A percentile compares a stretch with the other conserved stretches of the same genome.
phyloP scores from a whole-genome alignment of 2,113 vertebrate genomes.

The Barnardius zonarius region DNA sequence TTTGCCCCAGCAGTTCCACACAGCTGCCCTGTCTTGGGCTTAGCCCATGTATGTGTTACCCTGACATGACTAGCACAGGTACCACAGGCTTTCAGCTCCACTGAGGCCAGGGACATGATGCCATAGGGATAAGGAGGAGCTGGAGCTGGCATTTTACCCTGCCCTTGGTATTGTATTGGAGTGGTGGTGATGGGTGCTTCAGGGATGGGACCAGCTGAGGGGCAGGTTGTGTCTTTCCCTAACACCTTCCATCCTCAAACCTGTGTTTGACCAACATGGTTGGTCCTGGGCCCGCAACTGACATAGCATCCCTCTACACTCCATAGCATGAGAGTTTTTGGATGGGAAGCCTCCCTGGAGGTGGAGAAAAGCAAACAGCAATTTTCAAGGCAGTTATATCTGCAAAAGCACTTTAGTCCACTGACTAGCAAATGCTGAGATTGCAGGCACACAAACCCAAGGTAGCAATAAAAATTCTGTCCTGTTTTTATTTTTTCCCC shows the following conservation, averaged over 20 bases:
- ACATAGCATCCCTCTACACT: not conserved
- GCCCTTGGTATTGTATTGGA: not conserved
- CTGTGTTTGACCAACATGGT: rapidly evolving
- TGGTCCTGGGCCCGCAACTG: not conserved
- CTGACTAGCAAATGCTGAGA: not conserved
- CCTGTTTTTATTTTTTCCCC: not conserved
- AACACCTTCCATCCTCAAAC: not conserved
- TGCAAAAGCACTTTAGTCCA: not conserved
- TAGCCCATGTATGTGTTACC: not conserved
- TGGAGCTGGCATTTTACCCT: not conserved
- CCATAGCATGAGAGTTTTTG: not conserved
- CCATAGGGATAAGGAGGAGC: not conserved
- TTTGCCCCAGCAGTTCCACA: not conserved
- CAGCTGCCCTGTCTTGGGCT: not conserved
- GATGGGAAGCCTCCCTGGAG: not conserved
- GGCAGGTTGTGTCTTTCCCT: not conserved
- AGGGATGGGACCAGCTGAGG: not conserved
- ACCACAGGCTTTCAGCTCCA: rapidly evolving
- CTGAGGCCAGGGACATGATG: not conserved
- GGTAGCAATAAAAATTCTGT: not conserved
- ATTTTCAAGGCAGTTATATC: not conserved
- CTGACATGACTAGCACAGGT: not conserved
- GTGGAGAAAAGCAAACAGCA: not conserved
- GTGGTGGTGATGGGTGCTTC: not conserved
- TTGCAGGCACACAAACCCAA: not conserved